Base-by-base conservation (phyloP, 2,113 vertebrate species). In the Plotosus lineatus region DNA sequence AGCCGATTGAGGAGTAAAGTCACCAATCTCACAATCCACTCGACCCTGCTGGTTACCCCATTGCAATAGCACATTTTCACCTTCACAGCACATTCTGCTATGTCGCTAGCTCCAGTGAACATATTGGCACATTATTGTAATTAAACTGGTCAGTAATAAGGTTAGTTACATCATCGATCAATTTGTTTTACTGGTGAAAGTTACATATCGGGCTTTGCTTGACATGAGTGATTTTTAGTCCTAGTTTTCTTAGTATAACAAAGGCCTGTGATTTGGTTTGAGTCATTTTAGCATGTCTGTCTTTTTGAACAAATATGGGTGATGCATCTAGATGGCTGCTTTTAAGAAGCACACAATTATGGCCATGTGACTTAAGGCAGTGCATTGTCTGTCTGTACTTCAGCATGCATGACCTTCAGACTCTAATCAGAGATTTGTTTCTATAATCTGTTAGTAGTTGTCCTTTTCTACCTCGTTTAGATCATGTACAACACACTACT, bases 401-500 rank as follows among this genome's bases (percentile, higher is more conserved):
- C 93, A n/a, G n/a, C 15, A 40, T 68, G 56, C 63, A 85, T 69
- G 92, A 90, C 93, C 93, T 92, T 95, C 91, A 92, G 91, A 94
- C 92, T 93, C 93, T 73, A 73, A 51, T 51, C 92, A 89, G 88
- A 91, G 93, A 92, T 56, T 44, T 44, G 82, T 79, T 93, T 93
- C 93, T 89, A 91, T 95, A 95, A 87, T 50, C 11, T 89, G 84
- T 87, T 85, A 82, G 94, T 94, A 94, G 93, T 94, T 95, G 93
- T 95, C 95, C 95, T 95, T 96, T 96, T 97, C 96, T 98, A 98
- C 97, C 96, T 98, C 96, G 26, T 79, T 66, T 21, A 65, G 74
- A 48, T 84, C 46, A 95, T 94, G 94, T 94, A 94, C 94, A 89
- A 90, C 89, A 87, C 91, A 90, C 75, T 84, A 94, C 91, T 90